A percentile compares a stretch with the other conserved stretches of the same genome.
Conservation (phyloP, 2,888 invertebrate species). For the Empis stercorea region DNA sequence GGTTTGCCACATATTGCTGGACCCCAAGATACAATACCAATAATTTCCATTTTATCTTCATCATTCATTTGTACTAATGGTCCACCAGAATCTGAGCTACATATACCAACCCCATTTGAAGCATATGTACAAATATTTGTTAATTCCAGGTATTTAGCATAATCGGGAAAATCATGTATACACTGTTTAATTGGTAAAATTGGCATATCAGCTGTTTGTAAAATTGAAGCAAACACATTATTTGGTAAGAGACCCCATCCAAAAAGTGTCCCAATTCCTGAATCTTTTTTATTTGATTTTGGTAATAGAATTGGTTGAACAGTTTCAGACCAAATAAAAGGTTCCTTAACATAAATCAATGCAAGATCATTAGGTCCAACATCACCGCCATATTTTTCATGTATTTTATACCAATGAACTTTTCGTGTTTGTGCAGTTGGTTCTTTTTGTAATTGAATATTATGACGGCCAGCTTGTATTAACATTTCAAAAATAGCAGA, state of each 20-base stretch:
- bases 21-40: conserved; percentile 34
- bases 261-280: not conserved
- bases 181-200: conserved; percentile 4
- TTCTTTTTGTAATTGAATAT: conserved; percentile 1
- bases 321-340: conserved; percentile 3
- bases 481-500: not conserved
- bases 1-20: conserved; percentile 21
- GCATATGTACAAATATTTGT: conserved; percentile 7
- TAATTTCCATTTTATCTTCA: conserved; percentile 6
- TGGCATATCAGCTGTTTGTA: conserved; percentile 9
- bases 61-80: conserved; percentile 3
- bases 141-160: not conserved
- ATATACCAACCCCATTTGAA: not conserved
- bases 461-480: conserved; percentile 5
- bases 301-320: conserved; percentile 7
- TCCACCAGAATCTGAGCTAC: conserved; percentile 8
- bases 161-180: not conserved
- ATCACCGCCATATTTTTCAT: conserved; percentile 4
- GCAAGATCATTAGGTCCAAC: conserved; percentile 6
- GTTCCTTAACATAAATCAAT: conserved; percentile 3
- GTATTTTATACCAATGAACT: conserved; percentile 4
- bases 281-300: not conserved
- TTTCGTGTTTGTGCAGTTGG: not conserved
- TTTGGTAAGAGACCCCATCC: conserved; percentile 8
- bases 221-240: not conserved